A percentile compares a stretch with the other conserved stretches of the same genome.
Conservation (phyloP, 2,113 vertebrate species). For the Ciconia stormi region DNA sequence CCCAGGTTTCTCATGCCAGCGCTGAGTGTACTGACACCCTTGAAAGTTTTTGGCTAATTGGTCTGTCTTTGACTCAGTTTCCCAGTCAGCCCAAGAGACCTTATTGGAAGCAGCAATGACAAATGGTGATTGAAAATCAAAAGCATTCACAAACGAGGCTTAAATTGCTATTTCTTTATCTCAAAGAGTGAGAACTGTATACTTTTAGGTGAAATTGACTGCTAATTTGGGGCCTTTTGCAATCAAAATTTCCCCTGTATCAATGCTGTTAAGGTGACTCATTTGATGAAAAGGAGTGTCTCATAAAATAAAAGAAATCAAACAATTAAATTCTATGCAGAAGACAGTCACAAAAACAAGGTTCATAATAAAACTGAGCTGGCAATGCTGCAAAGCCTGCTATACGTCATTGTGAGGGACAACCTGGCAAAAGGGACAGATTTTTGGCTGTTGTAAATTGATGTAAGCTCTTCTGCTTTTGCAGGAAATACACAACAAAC, state of each 20-base stretch:
- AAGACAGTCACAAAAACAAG: background rate
- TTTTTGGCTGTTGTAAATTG: background rate
- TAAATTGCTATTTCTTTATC: background rate
- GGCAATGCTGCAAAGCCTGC: background rate
- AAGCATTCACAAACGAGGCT: background rate
- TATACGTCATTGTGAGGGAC: background rate
- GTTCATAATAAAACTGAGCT: background rate
- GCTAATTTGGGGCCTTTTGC: background rate
- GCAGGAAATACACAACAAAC: background rate
- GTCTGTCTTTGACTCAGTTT: background rate
- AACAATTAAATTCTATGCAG: background rate
- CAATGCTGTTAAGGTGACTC: background rate
- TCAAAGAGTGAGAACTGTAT: background rate
- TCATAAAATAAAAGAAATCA: background rate
- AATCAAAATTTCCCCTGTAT: background rate
- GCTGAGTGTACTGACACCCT: background rate
- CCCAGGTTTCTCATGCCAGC: background rate
- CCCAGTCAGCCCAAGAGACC: background rate
- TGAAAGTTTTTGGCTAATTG: background rate
- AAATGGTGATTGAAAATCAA: background rate
- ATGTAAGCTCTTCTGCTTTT: background rate
- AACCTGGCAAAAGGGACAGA: background rate
- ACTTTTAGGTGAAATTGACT: background rate
- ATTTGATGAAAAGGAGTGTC: background rate
- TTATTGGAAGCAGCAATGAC: background rate